Evolutionary conservation across 2,888 invertebrate genomes (phyloP).

Genomic region (Hydraecia micacea): DNA sequence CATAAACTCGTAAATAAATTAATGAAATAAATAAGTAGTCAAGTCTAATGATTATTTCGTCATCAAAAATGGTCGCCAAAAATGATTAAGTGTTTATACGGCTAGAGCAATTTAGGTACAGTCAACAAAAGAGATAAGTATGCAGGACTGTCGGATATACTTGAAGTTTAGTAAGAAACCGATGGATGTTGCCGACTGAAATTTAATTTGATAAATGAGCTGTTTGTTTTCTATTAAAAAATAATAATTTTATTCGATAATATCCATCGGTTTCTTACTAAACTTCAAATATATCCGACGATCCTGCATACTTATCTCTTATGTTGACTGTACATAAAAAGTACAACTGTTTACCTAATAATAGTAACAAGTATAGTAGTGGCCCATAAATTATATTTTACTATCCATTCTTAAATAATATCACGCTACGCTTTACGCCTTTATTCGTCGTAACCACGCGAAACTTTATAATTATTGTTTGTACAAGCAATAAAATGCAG

Average conservation of each 20-base stretch:
- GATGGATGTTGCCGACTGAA: too few relatives aligned
- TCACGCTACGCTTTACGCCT: conserved; percentile 60
- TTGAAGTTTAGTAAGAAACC: too few relatives aligned
- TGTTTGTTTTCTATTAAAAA: too few relatives aligned
- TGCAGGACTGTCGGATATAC: too few relatives aligned
- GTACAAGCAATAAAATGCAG: conserved; percentile 47
- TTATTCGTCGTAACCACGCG: conserved; percentile 62
- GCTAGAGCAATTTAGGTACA: not conserved
- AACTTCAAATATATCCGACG: too few relatives aligned
- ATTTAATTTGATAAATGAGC: too few relatives aligned
- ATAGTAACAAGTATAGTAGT: conserved; percentile 28
- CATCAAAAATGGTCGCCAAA: not conserved
- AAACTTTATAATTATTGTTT: conserved; percentile 56
- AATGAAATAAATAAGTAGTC: not conserved
- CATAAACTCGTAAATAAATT: not conserved
- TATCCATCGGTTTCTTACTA: too few relatives aligned
- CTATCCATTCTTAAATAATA: conserved; percentile 58
- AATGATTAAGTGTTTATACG: not conserved
- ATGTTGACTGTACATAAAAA: not conserved
- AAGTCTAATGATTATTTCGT: not conserved
- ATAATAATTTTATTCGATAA: too few relatives aligned
- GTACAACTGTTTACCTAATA: conserved; percentile 26
- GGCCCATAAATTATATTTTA: conserved; percentile 43
- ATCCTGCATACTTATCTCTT: too few relatives aligned
- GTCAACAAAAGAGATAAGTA: too few relatives aligned